A percentile compares a stretch with the other conserved stretches of the same genome.
phyloP scores from a whole-genome alignment of 2,113 vertebrate genomes.

The Myotis davidii region DNA sequence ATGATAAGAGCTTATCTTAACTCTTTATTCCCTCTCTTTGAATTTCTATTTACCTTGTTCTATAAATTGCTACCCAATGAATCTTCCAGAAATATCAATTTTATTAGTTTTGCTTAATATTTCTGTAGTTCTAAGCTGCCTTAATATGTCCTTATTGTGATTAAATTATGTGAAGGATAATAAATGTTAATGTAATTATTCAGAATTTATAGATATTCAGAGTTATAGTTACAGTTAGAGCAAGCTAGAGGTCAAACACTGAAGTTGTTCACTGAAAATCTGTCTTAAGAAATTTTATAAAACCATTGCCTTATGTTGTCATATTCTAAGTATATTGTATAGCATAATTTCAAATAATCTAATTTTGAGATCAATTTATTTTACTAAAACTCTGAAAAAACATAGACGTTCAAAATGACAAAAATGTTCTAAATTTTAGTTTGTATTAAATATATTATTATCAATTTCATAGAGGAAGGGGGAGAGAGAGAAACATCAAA shows the following conservation, averaged over 20 bases:
- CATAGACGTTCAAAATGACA: neutral
- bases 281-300: neutral
- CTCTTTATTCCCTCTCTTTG: neutral
- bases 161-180: neutral
- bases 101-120: neutral
- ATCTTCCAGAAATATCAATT: neutral
- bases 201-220: neutral
- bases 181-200: neutral
- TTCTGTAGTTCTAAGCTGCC: neutral
- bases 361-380: neutral
- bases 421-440: neutral
- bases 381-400: neutral
- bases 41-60: neutral
- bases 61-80: neutral
- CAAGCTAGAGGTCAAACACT: neutral
- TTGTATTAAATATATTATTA: too few relatives aligned
- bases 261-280: neutral
- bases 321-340: neutral
- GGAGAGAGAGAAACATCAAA: neutral
- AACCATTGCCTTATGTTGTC: neutral
- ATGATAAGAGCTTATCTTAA: neutral
- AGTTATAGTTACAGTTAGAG: neutral
- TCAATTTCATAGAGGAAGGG: neutral
- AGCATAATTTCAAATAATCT: neutral
- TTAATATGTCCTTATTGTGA: neutral